phyloP scores from a whole-genome alignment of 2,888 invertebrate genomes.

The Aphodius sticticus region DNA sequence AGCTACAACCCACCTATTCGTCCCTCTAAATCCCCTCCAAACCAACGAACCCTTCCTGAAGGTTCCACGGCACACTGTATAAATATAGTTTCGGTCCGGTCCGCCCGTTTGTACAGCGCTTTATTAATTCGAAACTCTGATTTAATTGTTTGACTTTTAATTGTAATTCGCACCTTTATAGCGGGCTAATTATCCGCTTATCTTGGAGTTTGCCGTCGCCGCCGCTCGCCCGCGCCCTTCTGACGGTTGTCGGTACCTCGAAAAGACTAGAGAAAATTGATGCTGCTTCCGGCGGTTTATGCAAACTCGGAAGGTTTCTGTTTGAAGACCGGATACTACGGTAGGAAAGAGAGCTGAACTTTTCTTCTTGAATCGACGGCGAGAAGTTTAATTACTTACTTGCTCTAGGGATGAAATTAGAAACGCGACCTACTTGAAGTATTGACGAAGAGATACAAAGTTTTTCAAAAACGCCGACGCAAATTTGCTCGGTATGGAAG shows the following conservation, averaged over 20 bases:
- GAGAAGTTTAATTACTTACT: conserved; percentile 20
- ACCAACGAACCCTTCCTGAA: neutral
- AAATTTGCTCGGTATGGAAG: neutral
- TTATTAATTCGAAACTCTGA: conserved; percentile 39
- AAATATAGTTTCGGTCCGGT: conserved; percentile 24
- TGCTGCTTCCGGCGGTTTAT: conserved; percentile 13
- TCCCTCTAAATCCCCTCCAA: conserved; percentile 8
- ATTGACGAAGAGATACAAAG: neutral
- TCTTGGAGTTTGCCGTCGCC: conserved; percentile 34
- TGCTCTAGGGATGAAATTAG: neutral
- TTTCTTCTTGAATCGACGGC: conserved; percentile 18
- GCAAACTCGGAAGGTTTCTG: conserved; percentile 14
- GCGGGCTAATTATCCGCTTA: conserved; percentile 37
- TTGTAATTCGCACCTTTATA: conserved; percentile 37
- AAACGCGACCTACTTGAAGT: neutral
- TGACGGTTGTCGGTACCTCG: neutral
- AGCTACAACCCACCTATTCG: neutral
- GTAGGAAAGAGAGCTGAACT: conserved; percentile 17
- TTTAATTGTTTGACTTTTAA: conserved; percentile 39
- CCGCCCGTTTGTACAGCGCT: conserved; percentile 34
- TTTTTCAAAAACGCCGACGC: neutral
- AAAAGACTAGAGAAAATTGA: conserved; percentile 15
- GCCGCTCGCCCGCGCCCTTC: neutral
- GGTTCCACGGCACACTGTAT: conserved; percentile 12
- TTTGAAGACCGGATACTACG: conserved; percentile 5